Conservation (phyloP, 2,888 invertebrate species). For the Marasmarcha lunaedactyla region DNA sequence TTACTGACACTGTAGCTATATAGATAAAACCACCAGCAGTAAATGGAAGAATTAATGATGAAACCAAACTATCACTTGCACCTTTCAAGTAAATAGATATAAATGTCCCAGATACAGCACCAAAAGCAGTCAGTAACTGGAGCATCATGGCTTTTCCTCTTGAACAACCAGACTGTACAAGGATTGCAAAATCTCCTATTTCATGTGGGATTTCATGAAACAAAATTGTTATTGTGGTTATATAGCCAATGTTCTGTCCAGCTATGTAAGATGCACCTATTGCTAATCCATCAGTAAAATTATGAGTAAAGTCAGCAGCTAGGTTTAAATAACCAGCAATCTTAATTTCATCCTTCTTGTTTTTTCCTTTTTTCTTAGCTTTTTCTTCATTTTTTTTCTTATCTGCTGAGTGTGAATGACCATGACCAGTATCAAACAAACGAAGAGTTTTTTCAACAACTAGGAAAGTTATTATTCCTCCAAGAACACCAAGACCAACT, state of each 20-base stretch:
- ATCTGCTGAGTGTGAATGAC: conserved; percentile 76
- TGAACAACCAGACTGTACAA: conserved; percentile 96
- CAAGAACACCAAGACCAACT: conserved; percentile 94
- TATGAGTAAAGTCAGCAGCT: conserved; percentile 98
- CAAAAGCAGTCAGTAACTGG: conserved; percentile 93
- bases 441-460: conserved; percentile 94
- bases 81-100: conserved; percentile 88
- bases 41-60: conserved; percentile 94
- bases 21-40: conserved; percentile 99
- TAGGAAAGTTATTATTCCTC: conserved; percentile 92
- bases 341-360: conserved; percentile 56
- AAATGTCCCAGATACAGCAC: conserved; percentile 94
- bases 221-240: conserved; percentile 96
- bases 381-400: conserved; percentile 55
- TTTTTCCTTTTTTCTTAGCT: conserved; percentile 40
- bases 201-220: conserved; percentile 99
- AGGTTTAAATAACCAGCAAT: conserved; percentile 91
- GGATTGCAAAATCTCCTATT: conserved; percentile 99
- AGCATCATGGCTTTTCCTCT: conserved; percentile 94
- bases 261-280: conserved; percentile 98
- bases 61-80: conserved; percentile 74
- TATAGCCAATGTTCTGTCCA: conserved; percentile 85
- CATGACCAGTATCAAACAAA: conserved; percentile 85
- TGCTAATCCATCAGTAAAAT: conserved; percentile 98
- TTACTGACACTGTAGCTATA: conserved; percentile 98